Base-by-base conservation (phyloP, 2,888 invertebrate genomes). In the Machimus atricapillus region DNA sequence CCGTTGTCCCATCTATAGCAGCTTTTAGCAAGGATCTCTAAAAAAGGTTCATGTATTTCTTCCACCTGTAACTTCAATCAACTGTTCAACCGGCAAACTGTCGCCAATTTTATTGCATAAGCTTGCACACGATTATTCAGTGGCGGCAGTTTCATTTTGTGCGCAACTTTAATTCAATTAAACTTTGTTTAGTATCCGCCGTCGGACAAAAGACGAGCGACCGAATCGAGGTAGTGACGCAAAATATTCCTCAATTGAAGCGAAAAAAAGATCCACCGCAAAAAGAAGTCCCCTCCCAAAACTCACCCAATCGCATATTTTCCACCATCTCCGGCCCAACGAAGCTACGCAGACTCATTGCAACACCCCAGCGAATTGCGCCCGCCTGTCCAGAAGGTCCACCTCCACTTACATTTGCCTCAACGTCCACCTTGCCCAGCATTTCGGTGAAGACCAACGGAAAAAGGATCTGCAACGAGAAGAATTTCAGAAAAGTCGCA, bases 301-400 rank as follows among this genome's bases (percentile, higher is more conserved):
- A 34, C 92, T 93, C 92, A 96, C 96, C 97, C 89, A 98, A 91
- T 93, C 97, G 95, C 97, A 98, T 97, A 91, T 95, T 95, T 91
- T 98, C 96, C 86, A 96, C 92, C 93, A 94, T 95, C 23, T 95
- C 95, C 87, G 93, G 92, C 89, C 96, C 96, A 23, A 98, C 95
- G 93, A 98, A 98, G 91, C 96, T 96, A 86, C 96, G 94, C 86
- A 98, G 93, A 34, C 96, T 95, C 94, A 95, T 95, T n/a, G 98
- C 94, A 87, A 98, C 95, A 34, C 97, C 98, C 94, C 96, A 96
- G 88, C 98, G 95, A 87, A 98, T 94, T 82, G 97, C 97, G 58
- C 98, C 98, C n/a, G 98, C 95, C 92, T 98, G 97, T 0, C 96
- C 96, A 19, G 96, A 95, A 52, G 94, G 93, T 14, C 98, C 98